These are phyloP conservation scores for Odocoileus hemionus DNA, from an alignment of 2,113 vertebrate species.

Conservation along the genomic window DNA sequence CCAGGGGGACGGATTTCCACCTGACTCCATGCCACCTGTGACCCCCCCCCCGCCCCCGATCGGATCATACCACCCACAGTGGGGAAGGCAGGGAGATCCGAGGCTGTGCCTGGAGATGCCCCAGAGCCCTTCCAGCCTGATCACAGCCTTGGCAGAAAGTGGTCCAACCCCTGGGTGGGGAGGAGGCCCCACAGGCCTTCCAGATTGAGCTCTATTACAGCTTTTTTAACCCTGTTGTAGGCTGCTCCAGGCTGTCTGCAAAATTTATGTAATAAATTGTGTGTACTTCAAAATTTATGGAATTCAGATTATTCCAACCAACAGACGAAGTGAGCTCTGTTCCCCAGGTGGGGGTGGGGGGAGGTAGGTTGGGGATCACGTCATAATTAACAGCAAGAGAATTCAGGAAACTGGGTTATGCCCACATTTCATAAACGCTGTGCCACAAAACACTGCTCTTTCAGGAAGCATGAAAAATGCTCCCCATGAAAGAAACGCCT, in stretches of 20 bases:
- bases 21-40: accelerated
- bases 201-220: neutral
- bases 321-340: accelerated
- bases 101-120: accelerated
- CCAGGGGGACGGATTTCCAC: accelerated
- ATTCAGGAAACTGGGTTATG: accelerated
- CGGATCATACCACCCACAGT: accelerated
- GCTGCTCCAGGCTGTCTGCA: no score
- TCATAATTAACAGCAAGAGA: accelerated
- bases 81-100: accelerated
- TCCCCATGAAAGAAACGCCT: accelerated
- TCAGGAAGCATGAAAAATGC: neutral
- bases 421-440: neutral
- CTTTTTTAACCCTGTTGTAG: neutral
- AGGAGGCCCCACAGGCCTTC: neutral
- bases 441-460: accelerated
- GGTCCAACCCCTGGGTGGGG: no score
- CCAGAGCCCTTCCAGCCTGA: neutral
- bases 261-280: no score
- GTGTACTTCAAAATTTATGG: no score
- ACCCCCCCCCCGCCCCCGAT: accelerated
- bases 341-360: neutral
- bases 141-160: accelerated
- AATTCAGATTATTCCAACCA: neutral
- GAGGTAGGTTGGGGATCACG: neutral